Evolutionary conservation across 1,140 invertebrate genomes (phyloP), one percentile per base, ranked within the genome.

Genomic region (Schmidtea mediterranea): DNA sequence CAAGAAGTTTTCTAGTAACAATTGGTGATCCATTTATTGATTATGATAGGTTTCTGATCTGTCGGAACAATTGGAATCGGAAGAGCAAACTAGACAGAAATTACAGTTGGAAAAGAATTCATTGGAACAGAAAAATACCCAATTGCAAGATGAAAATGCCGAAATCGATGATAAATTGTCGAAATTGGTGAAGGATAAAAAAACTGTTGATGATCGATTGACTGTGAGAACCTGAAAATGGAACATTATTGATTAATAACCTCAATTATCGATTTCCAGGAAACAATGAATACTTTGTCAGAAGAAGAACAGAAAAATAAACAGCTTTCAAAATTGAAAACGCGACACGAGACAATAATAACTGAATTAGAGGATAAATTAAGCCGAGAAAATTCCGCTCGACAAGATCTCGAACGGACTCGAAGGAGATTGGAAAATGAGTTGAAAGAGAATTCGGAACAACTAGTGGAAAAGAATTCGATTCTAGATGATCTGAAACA

Each of bases 31-130:
- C n/a, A n/a, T n/a, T n/a, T n/a, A n/a, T n/a, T n/a, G n/a, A n/a
- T n/a, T n/a, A n/a, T n/a, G n/a, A n/a, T n/a, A 40, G 13, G 22
- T 41, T 51, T 9, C 13, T 16, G 39, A 23, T 45, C 2, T 50
- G 10, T 36, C 43, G 9, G 43, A 45, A 32, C n/a, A 32, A 52
- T 61, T 97, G 10, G 90, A 97, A 62, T 86, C 95, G 59, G 90
- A 97, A 59, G 92, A 98, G 66, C 82, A 76, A 18, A 78, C 82
- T 0, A 69, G 87, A 3, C 92, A 98, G 62, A 98, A 97, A 65
- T 59, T 97, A 2, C 86, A 95, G 61, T 66, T 98, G 13, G 92
- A 98, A 60, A 92, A 90, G 61, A 80, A 89, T 0, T 79, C 87
- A 56, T 77, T 78, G 55, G 90, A 98, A 62, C 75, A 74, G 9